Evolutionary conservation across 2,797 vertebrate species (phyloP).

Genomic region (Strix occidentalis): DNA sequence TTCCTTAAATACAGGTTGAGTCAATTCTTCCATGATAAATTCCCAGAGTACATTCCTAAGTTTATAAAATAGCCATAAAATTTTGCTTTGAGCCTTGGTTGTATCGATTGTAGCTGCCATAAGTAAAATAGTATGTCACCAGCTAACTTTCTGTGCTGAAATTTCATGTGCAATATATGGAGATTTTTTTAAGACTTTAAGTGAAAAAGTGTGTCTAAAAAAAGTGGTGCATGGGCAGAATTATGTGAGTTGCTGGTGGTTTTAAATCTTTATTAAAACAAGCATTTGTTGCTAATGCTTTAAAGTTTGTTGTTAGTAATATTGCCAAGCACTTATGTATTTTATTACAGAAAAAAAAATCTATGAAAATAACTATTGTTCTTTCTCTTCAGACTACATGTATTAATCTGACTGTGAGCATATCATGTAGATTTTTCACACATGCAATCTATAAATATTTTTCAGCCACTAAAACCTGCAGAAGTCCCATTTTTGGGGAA

Average conservation of each 20-base stretch:
- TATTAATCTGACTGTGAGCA: neutral
- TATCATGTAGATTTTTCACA: neutral
- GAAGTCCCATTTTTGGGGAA: neutral
- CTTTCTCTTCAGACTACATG: neutral
- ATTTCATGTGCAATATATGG: neutral
- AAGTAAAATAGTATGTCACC: neutral
- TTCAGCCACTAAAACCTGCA: neutral
- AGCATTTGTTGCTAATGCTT: neutral
- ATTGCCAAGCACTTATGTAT: neutral
- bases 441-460: neutral
- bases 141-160: neutral
- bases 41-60: neutral
- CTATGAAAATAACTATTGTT: neutral
- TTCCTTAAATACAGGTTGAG: neutral
- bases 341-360: neutral
- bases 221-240: neutral
- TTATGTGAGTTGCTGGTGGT: neutral
- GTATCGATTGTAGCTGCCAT: neutral
- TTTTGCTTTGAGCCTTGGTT: neutral
- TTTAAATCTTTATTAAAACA: neutral
- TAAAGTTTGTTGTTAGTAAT: neutral
- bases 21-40: neutral
- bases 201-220: neutral
- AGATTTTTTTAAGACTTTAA: neutral
- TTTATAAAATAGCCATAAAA: conserved; percentile 7